Evolutionary conservation across 2,797 vertebrate genomes (phyloP), one percentile per base, ranked within the genome.

Genomic region (Anisognathus igniventris): DNA sequence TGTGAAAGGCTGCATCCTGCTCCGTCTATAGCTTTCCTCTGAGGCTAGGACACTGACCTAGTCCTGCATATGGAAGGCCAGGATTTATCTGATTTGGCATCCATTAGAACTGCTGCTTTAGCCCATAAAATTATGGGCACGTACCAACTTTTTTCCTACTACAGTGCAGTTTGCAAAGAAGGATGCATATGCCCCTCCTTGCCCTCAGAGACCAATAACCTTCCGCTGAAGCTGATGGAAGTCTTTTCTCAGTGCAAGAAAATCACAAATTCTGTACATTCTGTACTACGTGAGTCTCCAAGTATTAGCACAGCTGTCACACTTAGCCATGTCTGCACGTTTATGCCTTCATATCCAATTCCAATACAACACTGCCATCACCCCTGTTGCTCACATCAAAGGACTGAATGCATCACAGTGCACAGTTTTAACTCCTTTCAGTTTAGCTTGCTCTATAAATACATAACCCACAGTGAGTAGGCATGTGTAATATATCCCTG

Each of bases 381-480:
- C 30, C 75, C 45, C 89, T 65, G 86, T 82, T 82, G 86, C 73
- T 92, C 92, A 70, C 82, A 79, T 93, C 77, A 80, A 93, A 95
- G 65, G 61, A 39, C 57, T 86, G 84, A 88, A 88, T 54, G 58
- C 51, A 91, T 35, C 85, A 37, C 54, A 86, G 88, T 71, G 35
- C 74, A 94, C 62, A 73, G 54, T 73, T 82, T 84, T 83, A 77
- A 60, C 66, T 86, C 73, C 88, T 95, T 90, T 94, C 87, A 54
- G 56, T 81, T 77, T 77, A 90, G 48, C 80, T 92, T 93, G 73
- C 53, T 88, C 30, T 85, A 23, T 84, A 91, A 85, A 93, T 58
- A 86, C 72, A 42, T 47, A 92, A 77, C 78, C 54, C 40, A 64
- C 35, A 40, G 82, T 70, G 72, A 96, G 61, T 2, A 10, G 66